phyloP scores from a whole-genome alignment of 2,888 invertebrate species.

The Apodemia duryi region DNA sequence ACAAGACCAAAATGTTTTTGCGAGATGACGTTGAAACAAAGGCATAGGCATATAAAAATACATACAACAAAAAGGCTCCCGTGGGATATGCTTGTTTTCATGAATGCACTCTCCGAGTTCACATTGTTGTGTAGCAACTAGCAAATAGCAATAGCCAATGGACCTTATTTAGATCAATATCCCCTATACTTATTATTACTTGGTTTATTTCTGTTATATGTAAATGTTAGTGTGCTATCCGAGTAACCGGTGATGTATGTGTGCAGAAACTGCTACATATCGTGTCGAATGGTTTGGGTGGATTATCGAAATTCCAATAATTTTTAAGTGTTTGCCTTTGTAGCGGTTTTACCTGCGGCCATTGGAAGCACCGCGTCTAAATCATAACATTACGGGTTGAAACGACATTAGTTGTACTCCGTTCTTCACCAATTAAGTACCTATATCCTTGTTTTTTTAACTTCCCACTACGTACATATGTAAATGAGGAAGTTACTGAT shows the following conservation, averaged over 20 bases:
- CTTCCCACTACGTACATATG: no score
- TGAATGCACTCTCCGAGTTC: slow-evolving; percentile 26
- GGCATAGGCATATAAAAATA: slow-evolving; percentile 23
- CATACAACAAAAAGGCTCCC: slow-evolving; percentile 29
- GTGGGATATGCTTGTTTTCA: slow-evolving; percentile 29
- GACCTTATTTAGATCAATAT: neutral
- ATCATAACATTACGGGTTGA: no score
- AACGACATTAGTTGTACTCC: no score
- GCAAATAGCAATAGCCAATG: neutral
- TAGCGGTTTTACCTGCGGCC: no score
- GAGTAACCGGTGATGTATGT: neutral
- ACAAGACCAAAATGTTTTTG: slow-evolving; percentile 16
- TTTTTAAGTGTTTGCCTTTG: no score
- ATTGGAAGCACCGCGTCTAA: no score
- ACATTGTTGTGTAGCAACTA: slow-evolving; percentile 3
- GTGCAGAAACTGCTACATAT: neutral
- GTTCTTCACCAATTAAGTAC: no score
- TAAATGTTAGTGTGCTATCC: neutral
- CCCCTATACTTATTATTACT: neutral
- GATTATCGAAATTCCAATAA: no score
- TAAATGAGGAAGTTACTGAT: no score
- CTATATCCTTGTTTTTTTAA: no score
- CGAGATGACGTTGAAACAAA: slow-evolving; percentile 26
- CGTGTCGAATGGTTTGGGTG: no score
- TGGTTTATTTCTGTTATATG: neutral